Conservation (phyloP, 2,797 vertebrate species). For the Oceanodroma leucorhoa region DNA sequence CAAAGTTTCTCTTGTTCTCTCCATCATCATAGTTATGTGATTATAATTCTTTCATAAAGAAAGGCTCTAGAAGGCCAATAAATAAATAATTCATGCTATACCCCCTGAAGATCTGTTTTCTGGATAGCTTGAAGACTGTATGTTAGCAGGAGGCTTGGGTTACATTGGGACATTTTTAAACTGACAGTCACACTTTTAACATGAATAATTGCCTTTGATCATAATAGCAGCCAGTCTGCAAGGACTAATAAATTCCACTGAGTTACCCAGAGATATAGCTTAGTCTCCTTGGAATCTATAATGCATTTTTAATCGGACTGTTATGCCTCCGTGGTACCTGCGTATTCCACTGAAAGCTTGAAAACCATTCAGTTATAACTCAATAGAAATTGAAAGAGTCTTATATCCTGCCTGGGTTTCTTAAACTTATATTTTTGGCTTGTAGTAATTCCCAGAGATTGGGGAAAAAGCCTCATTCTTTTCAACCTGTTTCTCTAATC, state of each 20-base stretch:
- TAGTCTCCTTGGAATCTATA: not conserved
- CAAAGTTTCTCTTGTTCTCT: not conserved
- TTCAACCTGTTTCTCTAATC: not conserved
- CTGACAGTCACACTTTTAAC: slow-evolving; percentile 14
- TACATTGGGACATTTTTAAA: slow-evolving; percentile 1
- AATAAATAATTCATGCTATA: not conserved
- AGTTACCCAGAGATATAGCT: not conserved
- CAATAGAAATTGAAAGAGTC: not conserved
- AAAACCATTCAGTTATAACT: slow-evolving; percentile 10
- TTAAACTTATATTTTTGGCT: not conserved
- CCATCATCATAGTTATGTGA: not conserved
- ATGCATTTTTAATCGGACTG: not conserved
- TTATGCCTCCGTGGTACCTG: not conserved
- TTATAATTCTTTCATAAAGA: not conserved
- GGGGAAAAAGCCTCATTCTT: not conserved
- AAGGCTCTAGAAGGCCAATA: not conserved
- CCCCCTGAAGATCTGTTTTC: not conserved
- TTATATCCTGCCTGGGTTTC: not conserved
- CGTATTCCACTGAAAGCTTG: not conserved
- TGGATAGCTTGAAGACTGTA: not conserved
- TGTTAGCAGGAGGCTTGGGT: not conserved
- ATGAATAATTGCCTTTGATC: not conserved
- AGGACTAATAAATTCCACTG: slow-evolving; percentile 13
- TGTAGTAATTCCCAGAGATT: not conserved
- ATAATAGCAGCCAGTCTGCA: not conserved